Evolutionary conservation across 1,140 invertebrate species (phyloP), one percentile per base, ranked within the genome.

Genomic region (Lepidurus packardi): DNA sequence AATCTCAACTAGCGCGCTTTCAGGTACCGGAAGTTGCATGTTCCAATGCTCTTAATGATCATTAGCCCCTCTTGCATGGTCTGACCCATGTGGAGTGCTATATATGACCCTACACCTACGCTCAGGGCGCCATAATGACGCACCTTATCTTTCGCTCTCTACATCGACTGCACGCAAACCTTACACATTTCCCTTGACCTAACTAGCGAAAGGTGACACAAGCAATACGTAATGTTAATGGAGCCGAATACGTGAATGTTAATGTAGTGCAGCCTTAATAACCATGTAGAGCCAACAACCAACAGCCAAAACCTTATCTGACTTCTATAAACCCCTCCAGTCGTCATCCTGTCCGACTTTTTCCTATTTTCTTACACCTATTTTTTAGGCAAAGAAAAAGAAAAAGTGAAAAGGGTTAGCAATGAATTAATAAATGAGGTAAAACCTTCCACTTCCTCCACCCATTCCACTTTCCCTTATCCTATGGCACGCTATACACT

Each of bases 1-100:
- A 65, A 65, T 65, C 53, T 65, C 53, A 65, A 65, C 53, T 65
- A 65, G 53, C 53, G 21, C 16, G 16, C 16, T 21, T 65, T 65
- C 21, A 65, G 53, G 53, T 21, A 65, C 53, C 53, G 53, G 53
- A 65, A 65, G 53, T 65, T 65, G 53, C 53, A 65, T 65, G 53
- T 8, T n/a, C n/a, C 53, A 65, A n/a, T 65, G 53, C 21, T 65
- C 53, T 65, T 65, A 65, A 65, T 65, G 53, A 65, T 65, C 53
- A 65, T 65, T n/a, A 21, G 16, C 53, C 53, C 53, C 53, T 65
- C 53, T 65, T 4, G 53, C 53, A 21, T 65, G 53, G 53, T 65
- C 53, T 65, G 53, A 65, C 53, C 53, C 53, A 65, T 65, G 53
- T 65, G 53, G 53, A 65, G 53, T 65, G 53, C 21, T 11, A 65